phyloP scores from a whole-genome alignment of 2,113 vertebrate species.

The Prunella himalayana region DNA sequence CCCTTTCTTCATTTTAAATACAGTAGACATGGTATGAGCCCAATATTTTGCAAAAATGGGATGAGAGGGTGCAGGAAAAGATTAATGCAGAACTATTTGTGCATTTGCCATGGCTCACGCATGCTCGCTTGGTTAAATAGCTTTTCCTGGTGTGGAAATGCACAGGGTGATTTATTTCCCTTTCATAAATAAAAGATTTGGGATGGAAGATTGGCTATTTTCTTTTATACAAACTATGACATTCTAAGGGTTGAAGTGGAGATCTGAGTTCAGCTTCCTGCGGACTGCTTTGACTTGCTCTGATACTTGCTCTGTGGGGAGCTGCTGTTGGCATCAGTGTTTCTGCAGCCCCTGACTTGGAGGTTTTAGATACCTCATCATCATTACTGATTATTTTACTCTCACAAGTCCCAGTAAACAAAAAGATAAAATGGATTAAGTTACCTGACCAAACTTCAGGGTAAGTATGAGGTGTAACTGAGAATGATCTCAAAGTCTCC shows the following conservation, averaged over 20 bases:
- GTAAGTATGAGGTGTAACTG: neutral
- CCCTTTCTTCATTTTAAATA: slow-evolving; percentile 33
- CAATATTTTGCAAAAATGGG: slow-evolving; percentile 21
- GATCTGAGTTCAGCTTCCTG: neutral
- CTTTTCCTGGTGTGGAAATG: slow-evolving; percentile 50
- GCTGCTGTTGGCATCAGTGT: neutral
- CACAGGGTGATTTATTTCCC: slow-evolving; percentile 37
- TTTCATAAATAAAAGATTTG: slow-evolving; percentile 60
- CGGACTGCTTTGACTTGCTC: neutral
- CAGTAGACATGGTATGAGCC: neutral
- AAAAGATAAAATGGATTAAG: neutral
- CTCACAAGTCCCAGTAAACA: neutral
- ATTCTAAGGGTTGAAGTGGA: neutral
- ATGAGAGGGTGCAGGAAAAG: slow-evolving; percentile 17
- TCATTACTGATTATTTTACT: neutral
- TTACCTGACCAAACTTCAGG: neutral
- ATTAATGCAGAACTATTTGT: slow-evolving; percentile 36
- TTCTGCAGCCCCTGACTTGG: neutral
- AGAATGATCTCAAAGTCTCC: neutral
- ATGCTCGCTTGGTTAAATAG: slow-evolving; percentile 48
- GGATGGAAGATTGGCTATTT: slow-evolving; percentile 40
- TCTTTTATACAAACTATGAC: slow-evolving; percentile 30
- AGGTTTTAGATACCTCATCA: neutral
- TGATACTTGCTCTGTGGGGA: neutral
- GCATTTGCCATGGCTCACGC: slow-evolving; percentile 31